These are phyloP conservation scores for Bombus ignitus DNA, from an alignment of 1,140 invertebrate genomes.

Conservation along the genomic window DNA sequence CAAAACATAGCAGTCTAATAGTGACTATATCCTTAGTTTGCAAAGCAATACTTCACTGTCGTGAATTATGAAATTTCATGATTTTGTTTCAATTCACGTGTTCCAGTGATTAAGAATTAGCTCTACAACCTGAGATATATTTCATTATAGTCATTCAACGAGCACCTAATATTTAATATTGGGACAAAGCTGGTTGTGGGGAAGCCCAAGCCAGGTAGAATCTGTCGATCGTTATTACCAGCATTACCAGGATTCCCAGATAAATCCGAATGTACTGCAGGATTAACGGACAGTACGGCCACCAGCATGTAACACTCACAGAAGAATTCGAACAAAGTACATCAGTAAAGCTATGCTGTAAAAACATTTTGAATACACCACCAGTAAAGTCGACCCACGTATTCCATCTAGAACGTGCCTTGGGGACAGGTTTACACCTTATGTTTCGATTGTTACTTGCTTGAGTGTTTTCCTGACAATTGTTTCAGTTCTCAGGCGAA, in stretches of 20 bases:
- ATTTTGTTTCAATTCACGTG: rapidly evolving
- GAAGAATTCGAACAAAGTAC: slow-evolving; percentile 22
- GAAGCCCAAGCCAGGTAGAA: background rate
- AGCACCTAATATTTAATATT: rapidly evolving
- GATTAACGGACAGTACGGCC: slow-evolving; percentile 52
- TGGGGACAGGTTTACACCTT: slow-evolving; percentile 34
- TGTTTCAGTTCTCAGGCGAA: background rate
- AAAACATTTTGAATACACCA: slow-evolving; percentile 53
- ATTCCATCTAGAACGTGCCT: slow-evolving; percentile 43
- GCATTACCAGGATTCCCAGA: slow-evolving; percentile 35
- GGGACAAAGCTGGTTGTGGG: background rate
- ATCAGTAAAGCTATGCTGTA: slow-evolving; percentile 50
- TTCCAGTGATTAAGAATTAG: too few relatives aligned
- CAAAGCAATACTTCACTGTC: too few relatives aligned
- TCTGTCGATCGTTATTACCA: background rate
- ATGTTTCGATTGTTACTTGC: slow-evolving; percentile 39
- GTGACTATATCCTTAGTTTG: too few relatives aligned
- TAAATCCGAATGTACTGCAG: slow-evolving; percentile 33
- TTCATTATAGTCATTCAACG: too few relatives aligned
- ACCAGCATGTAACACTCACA: slow-evolving; percentile 16
- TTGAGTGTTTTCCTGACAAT: slow-evolving; percentile 48
- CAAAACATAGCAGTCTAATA: too few relatives aligned
- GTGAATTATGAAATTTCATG: too few relatives aligned
- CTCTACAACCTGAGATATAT: too few relatives aligned
- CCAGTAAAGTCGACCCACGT: slow-evolving; percentile 57